phyloP scores from a whole-genome alignment of 2,797 vertebrate species.

The Podarcis lilfordi region DNA sequence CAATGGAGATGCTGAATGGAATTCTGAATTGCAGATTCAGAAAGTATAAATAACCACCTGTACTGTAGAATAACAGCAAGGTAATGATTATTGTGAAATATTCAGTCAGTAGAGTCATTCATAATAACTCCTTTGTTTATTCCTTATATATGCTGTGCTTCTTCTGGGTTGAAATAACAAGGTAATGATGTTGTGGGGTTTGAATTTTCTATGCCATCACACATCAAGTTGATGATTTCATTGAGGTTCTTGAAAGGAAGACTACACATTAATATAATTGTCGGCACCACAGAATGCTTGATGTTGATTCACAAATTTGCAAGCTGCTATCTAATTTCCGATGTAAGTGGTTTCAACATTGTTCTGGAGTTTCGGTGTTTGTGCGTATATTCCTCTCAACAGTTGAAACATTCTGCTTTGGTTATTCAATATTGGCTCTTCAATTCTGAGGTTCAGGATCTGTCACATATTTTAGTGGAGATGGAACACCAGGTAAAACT shows the following conservation, averaged over 20 bases:
- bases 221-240: constrained; percentile 34
- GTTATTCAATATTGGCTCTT: neutral
- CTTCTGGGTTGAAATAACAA: neutral
- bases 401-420: neutral
- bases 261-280: constrained; percentile 17
- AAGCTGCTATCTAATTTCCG: constrained; percentile 17
- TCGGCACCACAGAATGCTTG: neutral
- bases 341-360: neutral
- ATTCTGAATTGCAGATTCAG: constrained; percentile 8
- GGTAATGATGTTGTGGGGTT: neutral
- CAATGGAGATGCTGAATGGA: neutral
- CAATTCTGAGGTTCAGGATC: neutral
- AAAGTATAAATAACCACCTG: neutral
- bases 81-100: constrained; percentile 12
- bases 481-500: neutral
- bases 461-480: neutral
- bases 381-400: neutral
- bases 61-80: constrained; percentile 3
- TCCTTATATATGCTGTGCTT: neutral
- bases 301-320: constrained; percentile 28
- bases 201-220: constrained; percentile 35
- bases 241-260: constrained; percentile 25
- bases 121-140: constrained; percentile 13
- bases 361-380: constrained; percentile 18
- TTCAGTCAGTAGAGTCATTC: constrained; percentile 2